Base-by-base conservation (phyloP, 2,797 vertebrate species). In the Hephaestus fuliginosus region DNA sequence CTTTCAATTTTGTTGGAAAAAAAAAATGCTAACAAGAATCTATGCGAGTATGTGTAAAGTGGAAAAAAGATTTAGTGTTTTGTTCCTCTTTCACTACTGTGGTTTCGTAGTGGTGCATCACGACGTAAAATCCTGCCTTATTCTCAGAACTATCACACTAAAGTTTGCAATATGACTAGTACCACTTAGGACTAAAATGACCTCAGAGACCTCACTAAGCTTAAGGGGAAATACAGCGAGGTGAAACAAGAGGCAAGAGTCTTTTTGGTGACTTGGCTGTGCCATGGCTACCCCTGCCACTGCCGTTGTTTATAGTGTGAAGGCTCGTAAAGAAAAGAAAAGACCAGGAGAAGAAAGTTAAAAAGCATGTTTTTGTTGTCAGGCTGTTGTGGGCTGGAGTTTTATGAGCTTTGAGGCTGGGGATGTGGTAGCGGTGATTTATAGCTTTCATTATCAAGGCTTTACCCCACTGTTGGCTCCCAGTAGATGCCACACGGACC, bases 391-490 rank as follows among this genome's bases (percentile, higher is more conserved):
- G 81, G 85, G 69, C 43, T 70, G 70, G 67, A 64, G 82, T 90
- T 90, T 92, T 86, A 92, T 91, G 88, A 89, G 83, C 83, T 88
- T 66, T 87, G 80, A 82, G 83, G 76, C 79, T 67, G 33, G 80
- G 84, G 74, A 87, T 80, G 60, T 84, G 68, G 86, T 77, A 76
- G 67, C 44, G 28, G 84, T 90, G 89, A 94, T 93, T 94, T 94
- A 94, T 89, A 89, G 88, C 83, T 86, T 92, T 93, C 88, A 93
- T 94, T 94, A 93, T 84, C 78, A 74, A 67, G 82, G 33, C 85
- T 91, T 71, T 65, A 79, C 76, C 83, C 74, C 86, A 79, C 80
- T 48, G 36, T 69, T 57, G 49, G 69, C n/a, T 91, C 76, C 85
- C 80, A 60, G 13, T 39, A 66, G 84, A 80, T 62, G 78, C 51